Conservation (phyloP, 2,797 vertebrate genomes). For the Enteromius mattozi region DNA sequence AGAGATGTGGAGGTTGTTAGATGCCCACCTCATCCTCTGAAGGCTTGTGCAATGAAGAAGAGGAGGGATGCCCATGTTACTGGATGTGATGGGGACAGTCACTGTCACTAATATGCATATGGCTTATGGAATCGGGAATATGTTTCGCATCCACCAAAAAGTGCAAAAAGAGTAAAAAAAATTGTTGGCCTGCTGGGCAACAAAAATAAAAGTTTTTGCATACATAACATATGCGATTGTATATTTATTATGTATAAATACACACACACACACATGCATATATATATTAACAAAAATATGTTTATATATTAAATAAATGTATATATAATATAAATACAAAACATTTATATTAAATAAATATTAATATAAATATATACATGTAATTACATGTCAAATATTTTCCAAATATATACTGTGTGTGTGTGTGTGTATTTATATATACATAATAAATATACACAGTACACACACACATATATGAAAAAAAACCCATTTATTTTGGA, state of each 20-base stretch:
- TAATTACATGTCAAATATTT: background rate
- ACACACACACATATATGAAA: background rate
- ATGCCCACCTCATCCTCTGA: constrained; percentile 33
- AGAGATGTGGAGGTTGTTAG: constrained; percentile 32
- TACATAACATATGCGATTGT: background rate
- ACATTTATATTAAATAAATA: no score
- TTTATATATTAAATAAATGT: background rate
- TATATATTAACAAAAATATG: no score
- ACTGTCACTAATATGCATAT: background rate
- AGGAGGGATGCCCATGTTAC: background rate
- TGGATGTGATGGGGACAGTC: background rate
- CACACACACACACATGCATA: no score
- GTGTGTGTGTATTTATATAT: background rate
- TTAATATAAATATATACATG: background rate
- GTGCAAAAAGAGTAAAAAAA: background rate
- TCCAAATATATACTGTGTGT: background rate
- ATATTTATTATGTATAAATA: background rate
- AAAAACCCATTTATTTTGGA: background rate
- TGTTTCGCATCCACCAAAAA: background rate
- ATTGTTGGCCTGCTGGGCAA: background rate
- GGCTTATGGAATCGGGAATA: background rate
- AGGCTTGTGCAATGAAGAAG: constrained; percentile 17
- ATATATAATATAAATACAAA: no score
- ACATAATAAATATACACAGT: background rate
- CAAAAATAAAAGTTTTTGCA: background rate